These are phyloP conservation scores for Manis javanica DNA, from an alignment of 2,797 vertebrate genomes.

Conservation along the genomic window DNA sequence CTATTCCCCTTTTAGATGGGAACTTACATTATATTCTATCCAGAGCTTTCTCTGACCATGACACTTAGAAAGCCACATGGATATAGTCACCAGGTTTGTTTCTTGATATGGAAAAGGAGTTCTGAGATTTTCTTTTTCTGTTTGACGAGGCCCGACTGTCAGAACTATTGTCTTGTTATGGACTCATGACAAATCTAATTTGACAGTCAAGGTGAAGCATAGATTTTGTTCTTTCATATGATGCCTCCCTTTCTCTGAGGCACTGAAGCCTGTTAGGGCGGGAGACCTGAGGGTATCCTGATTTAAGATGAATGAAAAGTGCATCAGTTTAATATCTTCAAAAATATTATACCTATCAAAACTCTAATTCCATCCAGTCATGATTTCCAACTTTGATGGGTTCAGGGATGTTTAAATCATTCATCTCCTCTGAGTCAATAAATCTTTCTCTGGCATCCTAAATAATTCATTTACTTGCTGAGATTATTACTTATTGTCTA, in stretches of 20 bases:
- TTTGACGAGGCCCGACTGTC: slow-evolving; percentile 25
- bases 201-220: slow-evolving; percentile 20
- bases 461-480: slow-evolving; percentile 5
- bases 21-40: neutral
- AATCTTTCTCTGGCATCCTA: slow-evolving; percentile 34
- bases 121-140: neutral
- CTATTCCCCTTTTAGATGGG: neutral
- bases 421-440: slow-evolving; percentile 9
- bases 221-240: neutral
- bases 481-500: neutral
- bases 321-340: slow-evolving; percentile 4
- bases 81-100: neutral
- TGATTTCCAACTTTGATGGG: slow-evolving; percentile 25
- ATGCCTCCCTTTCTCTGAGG: neutral
- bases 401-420: neutral
- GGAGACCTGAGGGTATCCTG: neutral
- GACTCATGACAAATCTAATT: slow-evolving; percentile 47
- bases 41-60: neutral
- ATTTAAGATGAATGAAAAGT: slow-evolving; percentile 56
- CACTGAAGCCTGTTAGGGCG: neutral
- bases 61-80: neutral
- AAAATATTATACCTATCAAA: slow-evolving; percentile 44
- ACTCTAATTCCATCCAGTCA: slow-evolving; percentile 13
- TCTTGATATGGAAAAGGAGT: neutral
- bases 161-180: slow-evolving; percentile 29